Conservation (phyloP, 2,113 vertebrate species). For the Ploceus nigricollis region DNA sequence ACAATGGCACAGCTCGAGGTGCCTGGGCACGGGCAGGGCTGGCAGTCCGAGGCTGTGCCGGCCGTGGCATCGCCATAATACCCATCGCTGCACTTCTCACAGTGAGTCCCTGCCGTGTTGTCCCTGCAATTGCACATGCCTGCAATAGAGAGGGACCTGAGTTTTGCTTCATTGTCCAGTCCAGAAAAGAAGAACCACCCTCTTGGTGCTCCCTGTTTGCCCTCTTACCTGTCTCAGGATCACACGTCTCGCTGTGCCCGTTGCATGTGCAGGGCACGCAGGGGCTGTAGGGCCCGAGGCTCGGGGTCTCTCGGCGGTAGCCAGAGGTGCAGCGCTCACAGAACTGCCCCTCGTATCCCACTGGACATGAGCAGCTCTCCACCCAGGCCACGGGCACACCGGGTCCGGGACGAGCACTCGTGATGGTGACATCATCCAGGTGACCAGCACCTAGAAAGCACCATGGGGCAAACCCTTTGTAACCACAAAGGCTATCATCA, state of each 20-base stretch:
- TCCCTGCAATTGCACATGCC: conserved; percentile 88
- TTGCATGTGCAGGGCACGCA: conserved; percentile 91
- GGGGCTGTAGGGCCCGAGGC: conserved; percentile 83
- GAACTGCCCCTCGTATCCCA: conserved; percentile 90
- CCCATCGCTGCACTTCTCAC: conserved; percentile 89
- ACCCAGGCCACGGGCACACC: conserved; percentile 86
- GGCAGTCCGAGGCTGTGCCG: conserved; percentile 81
- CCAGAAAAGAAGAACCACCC: no score
- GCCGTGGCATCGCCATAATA: conserved; percentile 88
- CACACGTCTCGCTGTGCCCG: conserved; percentile 87
- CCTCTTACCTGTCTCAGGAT: conserved; percentile 81
- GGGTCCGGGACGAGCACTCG: conserved; percentile 77
- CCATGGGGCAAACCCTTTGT: background rate
- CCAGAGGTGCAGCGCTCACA: conserved; percentile 87
- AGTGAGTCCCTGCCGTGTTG: conserved; percentile 87
- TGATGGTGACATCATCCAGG: conserved; percentile 85
- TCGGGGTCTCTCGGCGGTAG: conserved; percentile 80
- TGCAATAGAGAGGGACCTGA: background rate
- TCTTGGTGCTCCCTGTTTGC: background rate
- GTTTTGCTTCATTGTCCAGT: background rate
- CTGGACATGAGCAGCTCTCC: conserved; percentile 89
- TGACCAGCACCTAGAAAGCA: conserved; percentile 83
- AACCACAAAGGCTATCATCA: background rate
- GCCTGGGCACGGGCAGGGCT: conserved; percentile 87
- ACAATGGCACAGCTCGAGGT: conserved; percentile 87